A percentile compares a stretch with the other conserved stretches of the same genome.
These are phyloP conservation scores for Phyllostomus discolor DNA, from an alignment of 2,113 vertebrate species.

Conservation along the genomic window DNA sequence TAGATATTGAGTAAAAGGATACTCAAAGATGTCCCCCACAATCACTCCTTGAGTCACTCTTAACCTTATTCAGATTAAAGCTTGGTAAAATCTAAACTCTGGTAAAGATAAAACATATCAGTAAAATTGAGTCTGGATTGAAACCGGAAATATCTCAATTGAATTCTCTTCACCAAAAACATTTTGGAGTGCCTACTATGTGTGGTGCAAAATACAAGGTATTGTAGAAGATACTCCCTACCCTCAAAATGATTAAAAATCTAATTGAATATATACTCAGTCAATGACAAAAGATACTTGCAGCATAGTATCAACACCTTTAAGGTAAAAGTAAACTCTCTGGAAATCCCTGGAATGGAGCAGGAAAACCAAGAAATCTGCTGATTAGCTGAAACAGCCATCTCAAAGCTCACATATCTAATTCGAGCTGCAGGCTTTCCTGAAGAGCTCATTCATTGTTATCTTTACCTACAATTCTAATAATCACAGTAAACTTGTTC, in stretches of 20 bases:
- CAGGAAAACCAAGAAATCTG: background rate
- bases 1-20: background rate
- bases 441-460: background rate
- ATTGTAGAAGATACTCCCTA: background rate
- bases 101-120: background rate
- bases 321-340: background rate
- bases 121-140: background rate
- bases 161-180: background rate
- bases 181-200: background rate
- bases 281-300: background rate
- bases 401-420: background rate
- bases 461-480: background rate
- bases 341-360: background rate
- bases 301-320: background rate
- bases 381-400: background rate
- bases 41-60: background rate
- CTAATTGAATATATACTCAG: background rate
- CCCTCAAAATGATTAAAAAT: background rate
- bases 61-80: background rate
- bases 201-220: background rate
- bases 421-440: background rate
- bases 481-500: background rate
- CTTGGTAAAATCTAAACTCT: background rate
- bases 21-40: background rate
- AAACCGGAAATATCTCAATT: background rate